Evolutionary conservation across 1,140 invertebrate species (phyloP).

Genomic region (Pseudomyrmex concolor): DNA sequence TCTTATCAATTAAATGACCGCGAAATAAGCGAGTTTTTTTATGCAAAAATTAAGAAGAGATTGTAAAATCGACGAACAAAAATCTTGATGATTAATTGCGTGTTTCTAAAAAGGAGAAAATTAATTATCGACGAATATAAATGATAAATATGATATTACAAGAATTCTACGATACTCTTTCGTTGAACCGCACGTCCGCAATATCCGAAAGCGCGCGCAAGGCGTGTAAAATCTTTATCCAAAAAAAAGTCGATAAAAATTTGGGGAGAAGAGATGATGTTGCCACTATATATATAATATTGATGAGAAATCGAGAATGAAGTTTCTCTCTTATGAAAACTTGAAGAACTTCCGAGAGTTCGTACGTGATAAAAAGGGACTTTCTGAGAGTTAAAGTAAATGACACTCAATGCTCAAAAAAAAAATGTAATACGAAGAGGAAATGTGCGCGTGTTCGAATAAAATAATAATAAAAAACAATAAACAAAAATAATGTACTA

Average conservation of each 20-base stretch:
- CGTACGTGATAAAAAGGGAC: neutral
- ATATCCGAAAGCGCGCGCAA: neutral
- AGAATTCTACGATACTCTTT: neutral
- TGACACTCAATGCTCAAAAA: neutral
- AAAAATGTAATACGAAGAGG: neutral
- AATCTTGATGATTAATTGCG: no score
- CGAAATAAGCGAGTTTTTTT: neutral
- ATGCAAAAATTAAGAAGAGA: no score
- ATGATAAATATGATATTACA: no score
- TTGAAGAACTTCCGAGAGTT: neutral
- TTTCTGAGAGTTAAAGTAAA: neutral
- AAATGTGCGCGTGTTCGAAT: no score
- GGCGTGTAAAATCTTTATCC: neutral
- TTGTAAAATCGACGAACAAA: no score
- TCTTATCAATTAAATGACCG: neutral
- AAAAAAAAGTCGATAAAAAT: neutral
- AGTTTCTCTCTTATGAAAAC: neutral
- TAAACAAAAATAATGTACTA: neutral
- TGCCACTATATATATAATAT: conserved; percentile 2
- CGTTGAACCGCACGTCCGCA: neutral
- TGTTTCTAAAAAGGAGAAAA: neutral
- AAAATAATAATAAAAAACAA: neutral
- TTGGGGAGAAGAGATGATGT: neutral
- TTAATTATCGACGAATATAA: neutral
- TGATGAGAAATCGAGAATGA: conserved; percentile 18